Conservation (phyloP, 2,797 vertebrate species). For the Amphiprion clarkii region DNA sequence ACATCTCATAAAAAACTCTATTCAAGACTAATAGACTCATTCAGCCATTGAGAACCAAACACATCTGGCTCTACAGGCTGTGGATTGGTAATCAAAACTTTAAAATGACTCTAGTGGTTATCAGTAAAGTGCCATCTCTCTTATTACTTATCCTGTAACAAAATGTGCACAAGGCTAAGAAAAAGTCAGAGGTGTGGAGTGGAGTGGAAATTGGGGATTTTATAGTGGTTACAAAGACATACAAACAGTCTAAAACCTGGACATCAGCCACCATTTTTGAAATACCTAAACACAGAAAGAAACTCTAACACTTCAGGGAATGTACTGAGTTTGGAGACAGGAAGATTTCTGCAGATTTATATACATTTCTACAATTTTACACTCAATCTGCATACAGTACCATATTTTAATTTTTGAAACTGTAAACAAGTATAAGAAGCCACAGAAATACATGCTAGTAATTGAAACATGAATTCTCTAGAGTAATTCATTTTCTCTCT, state of each 20-base stretch:
- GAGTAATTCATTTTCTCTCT: background rate
- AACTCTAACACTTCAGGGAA: background rate
- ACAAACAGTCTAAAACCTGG: background rate
- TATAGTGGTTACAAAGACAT: background rate
- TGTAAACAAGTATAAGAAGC: too few species aligned
- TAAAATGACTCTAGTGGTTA: constrained; percentile 37
- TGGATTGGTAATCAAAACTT: constrained; percentile 62
- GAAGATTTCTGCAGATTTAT: background rate
- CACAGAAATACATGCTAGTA: background rate
- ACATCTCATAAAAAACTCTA: constrained; percentile 52
- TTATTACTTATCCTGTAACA: constrained; percentile 13
- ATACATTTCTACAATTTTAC: background rate
- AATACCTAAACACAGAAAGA: background rate
- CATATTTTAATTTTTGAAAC: too few species aligned
- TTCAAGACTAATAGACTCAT: constrained; percentile 54
- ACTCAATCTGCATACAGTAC: background rate
- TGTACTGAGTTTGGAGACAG: background rate
- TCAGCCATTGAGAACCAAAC: constrained; percentile 42
- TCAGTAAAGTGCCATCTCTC: constrained; percentile 4
- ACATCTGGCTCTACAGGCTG: constrained; percentile 44
- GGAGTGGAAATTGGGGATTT: background rate
- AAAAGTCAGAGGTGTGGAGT: background rate
- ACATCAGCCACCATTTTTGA: background rate
- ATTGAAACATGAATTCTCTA: background rate
- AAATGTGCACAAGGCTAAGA: constrained; percentile 42